These are phyloP conservation scores for Lepus townsendii DNA, from an alignment of 2,797 vertebrate genomes.

Conservation along the genomic window DNA sequence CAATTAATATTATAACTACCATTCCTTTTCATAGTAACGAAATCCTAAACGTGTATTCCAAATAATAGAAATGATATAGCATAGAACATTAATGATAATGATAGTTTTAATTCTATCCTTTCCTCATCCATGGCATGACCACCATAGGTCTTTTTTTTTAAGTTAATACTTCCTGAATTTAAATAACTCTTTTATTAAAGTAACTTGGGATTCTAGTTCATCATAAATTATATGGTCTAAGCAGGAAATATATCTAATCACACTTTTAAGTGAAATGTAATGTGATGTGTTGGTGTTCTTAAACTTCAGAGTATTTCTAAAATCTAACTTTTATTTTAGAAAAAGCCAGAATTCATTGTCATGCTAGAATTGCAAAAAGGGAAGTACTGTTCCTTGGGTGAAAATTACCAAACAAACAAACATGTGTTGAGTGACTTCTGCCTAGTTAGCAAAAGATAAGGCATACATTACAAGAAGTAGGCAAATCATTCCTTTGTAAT, in stretches of 20 bases:
- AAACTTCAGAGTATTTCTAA: background rate
- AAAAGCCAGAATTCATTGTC: background rate
- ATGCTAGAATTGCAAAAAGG: background rate
- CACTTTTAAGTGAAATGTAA: background rate
- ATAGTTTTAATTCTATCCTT: background rate
- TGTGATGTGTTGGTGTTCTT: background rate
- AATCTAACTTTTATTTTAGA: background rate
- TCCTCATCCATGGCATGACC: background rate
- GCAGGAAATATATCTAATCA: background rate
- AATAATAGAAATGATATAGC: conserved; percentile 84
- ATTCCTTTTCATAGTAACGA: conserved; percentile 88
- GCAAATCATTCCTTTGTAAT: no score
- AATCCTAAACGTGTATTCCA: conserved; percentile 86
- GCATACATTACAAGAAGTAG: background rate
- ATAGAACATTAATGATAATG: background rate
- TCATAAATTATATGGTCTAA: background rate
- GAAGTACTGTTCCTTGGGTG: background rate
- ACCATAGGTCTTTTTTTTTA: background rate
- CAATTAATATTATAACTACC: conserved; percentile 88
- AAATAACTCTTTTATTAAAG: background rate
- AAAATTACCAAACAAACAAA: background rate
- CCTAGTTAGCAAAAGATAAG: background rate
- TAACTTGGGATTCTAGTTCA: background rate
- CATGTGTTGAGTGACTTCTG: background rate
- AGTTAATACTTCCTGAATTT: background rate